phyloP scores from a whole-genome alignment of 2,888 invertebrate genomes.

The Dermolepida albohirtum region DNA sequence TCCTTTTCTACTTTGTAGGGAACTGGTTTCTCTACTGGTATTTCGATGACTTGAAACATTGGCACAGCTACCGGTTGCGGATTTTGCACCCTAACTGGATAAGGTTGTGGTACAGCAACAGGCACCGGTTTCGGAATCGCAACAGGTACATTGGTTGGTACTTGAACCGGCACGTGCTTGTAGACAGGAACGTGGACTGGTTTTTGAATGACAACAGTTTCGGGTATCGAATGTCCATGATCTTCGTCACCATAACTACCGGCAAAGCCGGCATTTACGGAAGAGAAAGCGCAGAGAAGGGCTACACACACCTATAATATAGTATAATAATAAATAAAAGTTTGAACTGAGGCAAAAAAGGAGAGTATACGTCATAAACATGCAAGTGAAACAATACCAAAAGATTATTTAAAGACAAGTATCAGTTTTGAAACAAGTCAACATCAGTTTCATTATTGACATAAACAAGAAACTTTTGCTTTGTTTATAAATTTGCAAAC shows the following conservation, averaged over 20 bases:
- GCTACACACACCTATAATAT: constrained; percentile 44
- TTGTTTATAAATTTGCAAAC: too few species aligned
- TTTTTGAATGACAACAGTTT: constrained; percentile 76
- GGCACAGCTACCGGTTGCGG: constrained; percentile 77
- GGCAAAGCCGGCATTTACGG: constrained; percentile 44
- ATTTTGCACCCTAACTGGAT: constrained; percentile 76
- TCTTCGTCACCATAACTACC: constrained; percentile 45
- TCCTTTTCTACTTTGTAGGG: constrained; percentile 76
- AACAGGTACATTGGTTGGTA: constrained; percentile 67
- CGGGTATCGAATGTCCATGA: constrained; percentile 58
- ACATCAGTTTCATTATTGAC: too few species aligned
- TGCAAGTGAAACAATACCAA: too few species aligned
- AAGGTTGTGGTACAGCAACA: constrained; percentile 75
- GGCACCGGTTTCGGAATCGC: constrained; percentile 77
- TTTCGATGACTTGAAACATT: constrained; percentile 74
- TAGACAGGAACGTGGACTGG: constrained; percentile 70
- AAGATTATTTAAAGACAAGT: too few species aligned
- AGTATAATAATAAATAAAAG: constrained; percentile 3
- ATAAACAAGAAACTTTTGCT: too few species aligned
- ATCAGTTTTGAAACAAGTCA: too few species aligned
- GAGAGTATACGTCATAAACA: background rate
- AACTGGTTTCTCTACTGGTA: constrained; percentile 78
- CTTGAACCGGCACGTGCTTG: constrained; percentile 66
- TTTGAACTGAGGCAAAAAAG: background rate
- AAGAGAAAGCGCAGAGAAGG: constrained; percentile 41